Conservation (phyloP, 2,888 invertebrate genomes). For the Megalurothrips usitatus region DNA sequence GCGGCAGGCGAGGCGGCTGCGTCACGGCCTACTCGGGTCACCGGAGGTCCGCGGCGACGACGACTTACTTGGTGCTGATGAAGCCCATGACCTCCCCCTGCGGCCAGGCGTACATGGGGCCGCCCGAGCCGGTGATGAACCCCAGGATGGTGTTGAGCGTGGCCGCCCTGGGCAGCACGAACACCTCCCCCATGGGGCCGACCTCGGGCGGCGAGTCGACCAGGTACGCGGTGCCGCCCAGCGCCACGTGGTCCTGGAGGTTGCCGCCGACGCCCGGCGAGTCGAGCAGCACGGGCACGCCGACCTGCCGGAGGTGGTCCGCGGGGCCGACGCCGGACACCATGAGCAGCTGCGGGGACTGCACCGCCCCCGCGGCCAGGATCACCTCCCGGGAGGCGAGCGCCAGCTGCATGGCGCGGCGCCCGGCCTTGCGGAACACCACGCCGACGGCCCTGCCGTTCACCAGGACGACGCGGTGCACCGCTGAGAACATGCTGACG, state of each 20-base stretch:
- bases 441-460: slow-evolving; percentile 61
- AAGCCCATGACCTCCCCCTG: slow-evolving; percentile 75
- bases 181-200: slow-evolving; percentile 53
- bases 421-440: slow-evolving; percentile 56
- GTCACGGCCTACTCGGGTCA: neutral
- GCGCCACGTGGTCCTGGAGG: slow-evolving; percentile 76
- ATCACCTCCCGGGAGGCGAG: slow-evolving; percentile 72
- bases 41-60: neutral
- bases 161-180: slow-evolving; percentile 62
- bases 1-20: neutral
- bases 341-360: slow-evolving; percentile 81
- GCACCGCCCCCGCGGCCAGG: slow-evolving; percentile 77
- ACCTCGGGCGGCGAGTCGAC: slow-evolving; percentile 58
- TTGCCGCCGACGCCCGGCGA: slow-evolving; percentile 73
- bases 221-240: slow-evolving; percentile 70
- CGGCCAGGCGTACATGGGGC: slow-evolving; percentile 70
- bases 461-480: slow-evolving; percentile 63
- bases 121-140: slow-evolving; percentile 58
- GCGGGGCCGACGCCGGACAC: slow-evolving; percentile 75
- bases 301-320: slow-evolving; percentile 56
- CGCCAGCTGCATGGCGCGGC: slow-evolving; percentile 50
- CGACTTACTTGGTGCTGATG: slow-evolving; percentile 58
- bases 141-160: slow-evolving; percentile 57
- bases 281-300: slow-evolving; percentile 58
- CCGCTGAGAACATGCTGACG: slow-evolving; percentile 63